A percentile compares a stretch with the other conserved stretches of the same genome.
Conservation (phyloP, 2,797 vertebrate genomes). For the Melanotaenia nigrans region DNA sequence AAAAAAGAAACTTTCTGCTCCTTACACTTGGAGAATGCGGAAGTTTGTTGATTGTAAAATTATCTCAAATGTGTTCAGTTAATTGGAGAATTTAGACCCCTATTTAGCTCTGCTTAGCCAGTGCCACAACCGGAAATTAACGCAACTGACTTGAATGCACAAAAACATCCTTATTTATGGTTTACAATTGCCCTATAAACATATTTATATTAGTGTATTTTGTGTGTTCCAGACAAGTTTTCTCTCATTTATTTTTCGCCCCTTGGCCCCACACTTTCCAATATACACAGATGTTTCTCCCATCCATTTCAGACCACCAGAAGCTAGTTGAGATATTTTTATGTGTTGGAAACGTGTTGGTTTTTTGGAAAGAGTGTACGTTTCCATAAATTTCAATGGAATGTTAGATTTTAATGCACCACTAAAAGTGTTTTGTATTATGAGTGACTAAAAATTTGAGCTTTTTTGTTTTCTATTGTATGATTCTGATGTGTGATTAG, state of each 20-base stretch:
- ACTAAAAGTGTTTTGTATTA: slow-evolving; percentile 40
- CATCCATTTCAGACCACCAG: slow-evolving; percentile 52
- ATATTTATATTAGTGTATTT: slow-evolving; percentile 62
- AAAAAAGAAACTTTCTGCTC: neutral
- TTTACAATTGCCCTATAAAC: slow-evolving; percentile 26
- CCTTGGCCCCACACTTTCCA: slow-evolving; percentile 20
- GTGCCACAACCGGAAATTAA: slow-evolving; percentile 14
- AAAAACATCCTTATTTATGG: slow-evolving; percentile 23
- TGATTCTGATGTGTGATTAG: slow-evolving; percentile 48
- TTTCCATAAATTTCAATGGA: slow-evolving; percentile 62
- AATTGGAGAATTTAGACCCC: neutral
- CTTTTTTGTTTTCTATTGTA: slow-evolving; percentile 20
- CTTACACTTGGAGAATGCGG: slow-evolving; percentile 21
- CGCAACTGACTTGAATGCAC: slow-evolving; percentile 24
- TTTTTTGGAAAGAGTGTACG: slow-evolving; percentile 61
- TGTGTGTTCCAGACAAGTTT: neutral
- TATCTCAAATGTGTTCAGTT: neutral
- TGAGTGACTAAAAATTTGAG: slow-evolving; percentile 9
- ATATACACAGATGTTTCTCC: slow-evolving; percentile 35
- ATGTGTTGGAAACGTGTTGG: slow-evolving; percentile 44
- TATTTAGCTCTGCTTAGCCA: neutral
- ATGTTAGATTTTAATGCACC: slow-evolving; percentile 56
- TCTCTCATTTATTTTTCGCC: slow-evolving; percentile 3
- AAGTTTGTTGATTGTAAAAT: neutral
- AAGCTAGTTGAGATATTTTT: slow-evolving; percentile 64